Conservation (phyloP, 35 echinoderm and acorn worm genomes). For the Lytechinus variegatus region DNA sequence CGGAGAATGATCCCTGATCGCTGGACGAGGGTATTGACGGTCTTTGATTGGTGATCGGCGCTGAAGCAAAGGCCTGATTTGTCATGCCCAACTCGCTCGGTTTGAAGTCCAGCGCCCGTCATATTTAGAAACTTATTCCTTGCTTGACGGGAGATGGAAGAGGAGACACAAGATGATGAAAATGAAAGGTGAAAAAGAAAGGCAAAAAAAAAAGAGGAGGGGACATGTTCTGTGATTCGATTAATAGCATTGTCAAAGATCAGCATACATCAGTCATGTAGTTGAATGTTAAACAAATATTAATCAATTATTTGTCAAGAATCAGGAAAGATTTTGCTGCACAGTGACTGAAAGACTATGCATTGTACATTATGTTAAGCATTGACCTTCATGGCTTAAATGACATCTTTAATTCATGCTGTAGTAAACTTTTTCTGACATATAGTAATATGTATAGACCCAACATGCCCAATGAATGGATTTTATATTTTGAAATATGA, state of each 20-base stretch:
- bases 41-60: constrained; percentile 5
- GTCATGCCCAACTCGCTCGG: constrained; percentile 7
- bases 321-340: neutral
- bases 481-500: too few species aligned
- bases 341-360: too few species aligned
- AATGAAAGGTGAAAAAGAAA: neutral
- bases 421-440: too few species aligned
- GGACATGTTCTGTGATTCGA: constrained; percentile 36
- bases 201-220: neutral
- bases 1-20: constrained; percentile 23
- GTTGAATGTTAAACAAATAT: neutral
- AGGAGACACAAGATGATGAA: neutral
- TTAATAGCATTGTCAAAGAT: constrained; percentile 41
- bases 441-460: too few species aligned
- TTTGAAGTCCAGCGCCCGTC: neutral
- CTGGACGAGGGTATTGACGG: constrained; percentile 25
- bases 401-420: neutral
- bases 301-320: constrained; percentile 6
- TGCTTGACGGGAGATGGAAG: neutral
- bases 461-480: too few species aligned
- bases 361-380: neutral
- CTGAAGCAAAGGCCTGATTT: constrained; percentile 2
- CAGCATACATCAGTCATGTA: neutral
- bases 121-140: neutral
- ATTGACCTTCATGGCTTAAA: neutral